Evolutionary conservation across 1,140 invertebrate genomes (phyloP), one percentile per base, ranked within the genome.

Genomic region (Bombus haemorrhoidalis): DNA sequence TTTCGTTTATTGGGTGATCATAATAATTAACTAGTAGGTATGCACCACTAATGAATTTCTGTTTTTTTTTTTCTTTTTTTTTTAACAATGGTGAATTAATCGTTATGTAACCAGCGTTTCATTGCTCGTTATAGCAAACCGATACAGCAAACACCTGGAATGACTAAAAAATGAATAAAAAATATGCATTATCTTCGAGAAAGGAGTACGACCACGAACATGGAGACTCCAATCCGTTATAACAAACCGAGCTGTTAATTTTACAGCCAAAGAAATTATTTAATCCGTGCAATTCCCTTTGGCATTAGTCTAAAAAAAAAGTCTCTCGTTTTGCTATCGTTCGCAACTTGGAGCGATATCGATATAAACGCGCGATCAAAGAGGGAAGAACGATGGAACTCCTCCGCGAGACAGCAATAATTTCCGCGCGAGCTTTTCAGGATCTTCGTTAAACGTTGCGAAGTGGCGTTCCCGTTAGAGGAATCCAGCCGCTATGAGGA

Each of bases 401-500:
- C 28, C 28, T n/a, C 1, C n/a, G 41, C 53, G 68, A 72, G 47
- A 64, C 59, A 53, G 80, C n/a, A 74, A 82, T 82, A 75, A 82
- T 77, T 83, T 25, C 22, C 81, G 53, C 28, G 32, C 28, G 22
- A 43, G 32, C 68, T 62, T 81, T 81, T 73, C 80, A 81, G 59
- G 41, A 57, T 47, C 72, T 82, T 82, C 81, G 57, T 82, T 82
- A 82, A 75, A 82, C 81, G 81, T 82, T 28, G 34, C 22, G 47
- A 81, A 73, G 53, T 34, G 43, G 69, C 41, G 41, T 80, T 81
- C 69, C 69, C 74, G 81, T 83, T 83, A 83, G 73, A 77, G 74
- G 81, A 83, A 83, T 83, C 81, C 81, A 22, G 47, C 62, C 12
- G 72, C 72, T 68, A 83, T 83, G 62, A 83, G 81, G 81, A 83